Base-by-base conservation (phyloP, 1,140 invertebrate species). In the Parapsyche elsis region DNA sequence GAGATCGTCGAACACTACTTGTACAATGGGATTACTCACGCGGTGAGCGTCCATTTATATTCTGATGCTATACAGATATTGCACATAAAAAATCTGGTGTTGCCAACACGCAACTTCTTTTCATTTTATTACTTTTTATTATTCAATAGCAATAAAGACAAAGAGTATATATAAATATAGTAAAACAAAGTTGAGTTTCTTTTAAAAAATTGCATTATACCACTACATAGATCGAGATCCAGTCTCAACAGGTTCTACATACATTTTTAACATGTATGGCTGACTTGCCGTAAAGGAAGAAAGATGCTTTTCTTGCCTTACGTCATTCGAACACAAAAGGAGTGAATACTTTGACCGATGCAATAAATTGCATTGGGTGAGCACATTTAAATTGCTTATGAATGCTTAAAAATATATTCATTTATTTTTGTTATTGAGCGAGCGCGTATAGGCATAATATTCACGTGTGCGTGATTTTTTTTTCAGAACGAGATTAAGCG, bases 281-380 rank as follows among this genome's bases (percentile, higher is more conserved):
- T 23, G 26, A 30, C 14, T 46, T 30, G 71, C 71, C 71, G 19
- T 73, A 73, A n/a, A n/a, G 71, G 71, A 73, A 73, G 71, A 73
- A 73, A 73, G 71, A 73, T 45, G 71, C 71, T 38, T 44, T 30
- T 30, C 79, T 44, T 19, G 38, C 59, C 70, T 80, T 80, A 76
- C 79, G 79, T 80, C 79, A 80, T 76, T n/a, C 45, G 30, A n/a
- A 76, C 71, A 64, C 23, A 76, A 24, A 76, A 80, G 73, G 79
- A 80, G 73, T 49, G 73, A 80, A 76, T 59, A 67, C 44, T 19
- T 14, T 67, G 21, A 61, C 71, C 71, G 79, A 57, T 76, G 74
- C 64, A 44, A 76, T 77, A 80, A 71, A 80, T 16, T 71, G 79
- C 74, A 75, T 75, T 45, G 24, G 23, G 38, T 73, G 38, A 12